These are phyloP conservation scores for Aplysia californica DNA, from an alignment of 1,140 invertebrate species.

Conservation along the genomic window DNA sequence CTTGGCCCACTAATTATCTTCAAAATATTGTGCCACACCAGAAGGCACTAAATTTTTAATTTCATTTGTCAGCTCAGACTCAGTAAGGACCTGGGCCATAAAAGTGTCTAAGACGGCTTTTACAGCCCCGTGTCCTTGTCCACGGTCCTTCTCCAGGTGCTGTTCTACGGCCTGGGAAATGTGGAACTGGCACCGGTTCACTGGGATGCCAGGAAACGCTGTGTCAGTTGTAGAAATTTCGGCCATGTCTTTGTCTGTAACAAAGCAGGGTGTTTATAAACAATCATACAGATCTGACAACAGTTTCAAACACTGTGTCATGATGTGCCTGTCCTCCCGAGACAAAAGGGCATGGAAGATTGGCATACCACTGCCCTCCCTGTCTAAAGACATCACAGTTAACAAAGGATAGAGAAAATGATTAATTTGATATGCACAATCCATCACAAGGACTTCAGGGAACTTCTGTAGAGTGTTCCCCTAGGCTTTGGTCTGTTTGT, in stretches of 20 bases:
- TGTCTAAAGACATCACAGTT: too few relatives aligned
- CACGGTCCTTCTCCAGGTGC: neutral
- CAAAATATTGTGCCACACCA: neutral
- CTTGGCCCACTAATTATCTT: neutral
- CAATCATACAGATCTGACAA: too few relatives aligned
- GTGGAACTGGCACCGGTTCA: neutral
- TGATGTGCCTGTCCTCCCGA: too few relatives aligned
- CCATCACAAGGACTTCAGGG: neutral
- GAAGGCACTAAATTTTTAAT: neutral
- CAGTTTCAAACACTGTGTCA: too few relatives aligned
- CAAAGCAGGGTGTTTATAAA: neutral
- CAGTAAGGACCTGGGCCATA: neutral
- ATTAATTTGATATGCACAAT: neutral
- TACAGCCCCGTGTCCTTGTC: neutral
- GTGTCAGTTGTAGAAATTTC: neutral
- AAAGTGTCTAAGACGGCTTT: neutral
- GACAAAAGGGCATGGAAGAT: neutral
- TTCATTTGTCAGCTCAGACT: neutral
- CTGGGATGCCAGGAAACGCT: neutral
- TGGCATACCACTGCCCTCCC: neutral
- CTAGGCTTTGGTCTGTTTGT: neutral
- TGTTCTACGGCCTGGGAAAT: slow-evolving; percentile 1
- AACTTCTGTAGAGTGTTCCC: neutral
- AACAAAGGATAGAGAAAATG: too few relatives aligned
- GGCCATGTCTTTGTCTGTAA: neutral